phyloP scores from a whole-genome alignment of 2,113 vertebrate genomes.

The Cnemophilus loriae region DNA sequence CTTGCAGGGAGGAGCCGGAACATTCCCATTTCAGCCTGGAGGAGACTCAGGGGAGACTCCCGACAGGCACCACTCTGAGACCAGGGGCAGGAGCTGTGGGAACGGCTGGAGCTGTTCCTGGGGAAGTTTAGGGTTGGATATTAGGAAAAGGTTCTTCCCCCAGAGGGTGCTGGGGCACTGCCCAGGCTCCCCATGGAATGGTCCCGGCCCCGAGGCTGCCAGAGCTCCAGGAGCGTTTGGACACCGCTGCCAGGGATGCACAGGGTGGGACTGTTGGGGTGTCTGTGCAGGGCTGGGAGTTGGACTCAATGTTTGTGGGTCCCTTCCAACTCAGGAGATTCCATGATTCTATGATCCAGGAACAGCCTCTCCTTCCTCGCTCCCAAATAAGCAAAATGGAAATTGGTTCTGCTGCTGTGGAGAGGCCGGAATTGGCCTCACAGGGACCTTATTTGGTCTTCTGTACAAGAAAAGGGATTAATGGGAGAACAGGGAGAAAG shows the following conservation, averaged over 20 bases:
- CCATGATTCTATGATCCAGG: fast-evolving
- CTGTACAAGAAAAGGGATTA: not conserved
- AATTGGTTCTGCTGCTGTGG: not conserved
- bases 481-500: not conserved
- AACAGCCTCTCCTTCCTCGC: not conserved
- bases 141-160: fast-evolving
- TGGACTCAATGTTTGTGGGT: not conserved
- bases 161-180: not conserved
- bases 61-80: not conserved
- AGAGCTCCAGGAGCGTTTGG: not conserved
- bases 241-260: fast-evolving
- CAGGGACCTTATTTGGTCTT: not conserved
- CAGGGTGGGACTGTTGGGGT: not conserved
- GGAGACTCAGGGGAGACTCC: not conserved
- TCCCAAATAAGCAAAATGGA: not conserved
- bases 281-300: not conserved
- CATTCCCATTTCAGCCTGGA: not conserved
- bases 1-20: not conserved
- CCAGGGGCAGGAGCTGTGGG: not conserved
- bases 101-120: not conserved
- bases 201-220: fast-evolving
- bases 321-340: not conserved
- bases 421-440: not conserved
- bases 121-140: not conserved
- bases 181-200: not conserved